phyloP scores from a whole-genome alignment of 2,888 invertebrate species.

The Xestia c-nigrum region DNA sequence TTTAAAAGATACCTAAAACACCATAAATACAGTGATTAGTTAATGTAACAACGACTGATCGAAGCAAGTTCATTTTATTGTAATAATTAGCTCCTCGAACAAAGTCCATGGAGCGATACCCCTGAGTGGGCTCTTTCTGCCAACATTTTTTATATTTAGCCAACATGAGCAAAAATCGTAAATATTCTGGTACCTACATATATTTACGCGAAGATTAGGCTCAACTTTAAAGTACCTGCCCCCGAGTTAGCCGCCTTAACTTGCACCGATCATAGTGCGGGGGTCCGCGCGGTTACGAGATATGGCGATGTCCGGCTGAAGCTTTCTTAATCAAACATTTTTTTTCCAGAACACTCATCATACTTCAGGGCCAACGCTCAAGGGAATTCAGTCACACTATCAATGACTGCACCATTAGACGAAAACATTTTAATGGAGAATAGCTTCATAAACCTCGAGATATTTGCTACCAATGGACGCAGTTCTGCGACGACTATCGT shows the following conservation, averaged over 20 bases:
- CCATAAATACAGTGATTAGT: no score
- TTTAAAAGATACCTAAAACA: not conserved
- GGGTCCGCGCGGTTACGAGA: not conserved
- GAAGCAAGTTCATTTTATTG: not conserved
- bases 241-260: not conserved
- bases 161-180: not conserved
- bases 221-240: not conserved
- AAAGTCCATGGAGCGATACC: not conserved
- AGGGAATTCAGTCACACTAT: slow-evolving; percentile 72
- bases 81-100: not conserved
- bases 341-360: slow-evolving; percentile 70
- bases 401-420: slow-evolving; percentile 73
- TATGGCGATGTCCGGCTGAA: not conserved
- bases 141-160: no score
- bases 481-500: slow-evolving; percentile 74
- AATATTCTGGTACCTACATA: not conserved
- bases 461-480: slow-evolving; percentile 71
- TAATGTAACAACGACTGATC: not conserved
- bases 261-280: not conserved
- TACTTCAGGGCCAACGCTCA: slow-evolving; percentile 71
- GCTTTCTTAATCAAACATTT: not conserved
- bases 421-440: slow-evolving; percentile 74
- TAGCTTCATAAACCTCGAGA: slow-evolving; percentile 74
- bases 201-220: not conserved
- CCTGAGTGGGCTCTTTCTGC: no score